Percentiles rank a stretch among this genome's conserved stretches.
These are phyloP conservation scores for Acrocera orbiculus DNA, from an alignment of 2,888 invertebrate genomes.

Conservation along the genomic window DNA sequence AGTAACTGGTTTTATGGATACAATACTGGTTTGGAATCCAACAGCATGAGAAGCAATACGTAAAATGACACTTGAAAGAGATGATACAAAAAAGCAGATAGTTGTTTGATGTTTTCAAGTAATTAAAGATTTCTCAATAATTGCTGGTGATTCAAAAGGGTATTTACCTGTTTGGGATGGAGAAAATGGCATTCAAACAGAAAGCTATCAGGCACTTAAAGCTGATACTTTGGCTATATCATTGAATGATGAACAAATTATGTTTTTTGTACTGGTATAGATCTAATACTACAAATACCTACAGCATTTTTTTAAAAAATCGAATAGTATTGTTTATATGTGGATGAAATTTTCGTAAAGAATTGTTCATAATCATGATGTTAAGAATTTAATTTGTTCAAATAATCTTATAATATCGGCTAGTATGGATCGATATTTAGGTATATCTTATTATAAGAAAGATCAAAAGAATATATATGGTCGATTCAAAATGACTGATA, in stretches of 20 bases:
- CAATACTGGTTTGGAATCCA: conserved; percentile 75
- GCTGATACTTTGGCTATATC: conserved; percentile 63
- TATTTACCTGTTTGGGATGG: conserved; percentile 80
- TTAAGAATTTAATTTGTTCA: conserved; percentile 49
- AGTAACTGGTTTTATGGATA: conserved; percentile 63
- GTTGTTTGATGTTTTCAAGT: conserved; percentile 79
- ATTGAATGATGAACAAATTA: conserved; percentile 49
- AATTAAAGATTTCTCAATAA: conserved; percentile 60
- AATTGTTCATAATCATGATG: conserved; percentile 73
- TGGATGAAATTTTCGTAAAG: conserved; percentile 74
- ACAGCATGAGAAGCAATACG: conserved; percentile 68
- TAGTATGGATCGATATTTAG: conserved; percentile 63
- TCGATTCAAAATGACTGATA: too few relatives aligned
- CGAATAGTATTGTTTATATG: conserved; percentile 34
- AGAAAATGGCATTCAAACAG: conserved; percentile 55
- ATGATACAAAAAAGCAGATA: conserved; percentile 45
- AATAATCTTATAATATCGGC: conserved; percentile 52
- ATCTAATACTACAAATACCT: conserved; percentile 59
- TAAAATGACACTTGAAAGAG: conserved; percentile 54
- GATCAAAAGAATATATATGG: conserved; percentile 48
- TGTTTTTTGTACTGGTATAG: conserved; percentile 64
- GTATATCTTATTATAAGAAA: conserved; percentile 46
- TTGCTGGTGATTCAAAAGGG: conserved; percentile 78
- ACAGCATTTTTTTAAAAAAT: conserved; percentile 41
- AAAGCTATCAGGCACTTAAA: conserved; percentile 60